Conservation (phyloP, 2,113 vertebrate genomes). For the Hassar affinis region DNA sequence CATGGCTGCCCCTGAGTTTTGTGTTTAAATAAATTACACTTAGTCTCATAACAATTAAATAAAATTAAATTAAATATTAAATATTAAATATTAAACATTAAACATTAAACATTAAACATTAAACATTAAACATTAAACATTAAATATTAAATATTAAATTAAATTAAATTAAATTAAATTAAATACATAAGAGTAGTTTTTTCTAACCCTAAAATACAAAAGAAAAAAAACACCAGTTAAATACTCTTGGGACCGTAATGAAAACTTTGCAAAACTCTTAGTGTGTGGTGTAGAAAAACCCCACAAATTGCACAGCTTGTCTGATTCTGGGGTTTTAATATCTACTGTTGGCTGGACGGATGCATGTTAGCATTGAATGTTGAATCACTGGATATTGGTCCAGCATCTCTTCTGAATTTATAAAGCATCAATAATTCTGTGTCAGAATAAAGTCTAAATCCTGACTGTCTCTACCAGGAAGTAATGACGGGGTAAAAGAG, state of each 20-base stretch:
- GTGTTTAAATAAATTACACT: no score
- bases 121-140: no score
- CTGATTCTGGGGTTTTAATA: background rate
- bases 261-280: background rate
- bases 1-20: no score
- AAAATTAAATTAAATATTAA: no score
- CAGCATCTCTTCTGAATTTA: background rate
- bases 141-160: no score
- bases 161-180: no score
- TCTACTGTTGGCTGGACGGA: background rate
- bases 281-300: no score
- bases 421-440: background rate
- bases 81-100: no score
- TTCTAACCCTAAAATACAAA: no score
- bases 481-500: background rate
- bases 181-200: no score
- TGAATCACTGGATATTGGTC: background rate
- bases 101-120: no score
- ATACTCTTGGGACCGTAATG: background rate
- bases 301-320: background rate
- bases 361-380: background rate
- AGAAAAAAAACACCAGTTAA: background rate
- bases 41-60: no score
- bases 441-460: background rate
- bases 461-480: background rate